These are phyloP conservation scores for Tiphia femorata DNA, from an alignment of 2,888 invertebrate species.

Conservation along the genomic window DNA sequence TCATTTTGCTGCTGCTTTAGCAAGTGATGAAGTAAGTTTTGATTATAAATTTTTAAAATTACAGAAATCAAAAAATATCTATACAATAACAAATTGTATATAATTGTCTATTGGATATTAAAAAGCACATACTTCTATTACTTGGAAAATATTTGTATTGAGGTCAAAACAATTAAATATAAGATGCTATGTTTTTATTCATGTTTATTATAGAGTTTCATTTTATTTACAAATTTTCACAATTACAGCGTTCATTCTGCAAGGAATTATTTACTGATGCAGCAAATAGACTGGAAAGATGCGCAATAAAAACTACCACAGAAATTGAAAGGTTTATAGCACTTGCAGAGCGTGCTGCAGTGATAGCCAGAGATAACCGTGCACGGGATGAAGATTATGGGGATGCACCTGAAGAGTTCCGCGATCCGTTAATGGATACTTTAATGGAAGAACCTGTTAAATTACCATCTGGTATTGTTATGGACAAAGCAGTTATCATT, in stretches of 20 bases:
- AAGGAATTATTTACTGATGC: conserved; percentile 94
- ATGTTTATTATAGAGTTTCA: conserved; percentile 6
- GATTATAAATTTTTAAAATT: too few species aligned
- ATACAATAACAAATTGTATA: too few species aligned
- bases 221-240: conserved; percentile 2
- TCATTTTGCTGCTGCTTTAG: conserved; percentile 91
- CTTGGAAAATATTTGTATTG: too few species aligned
- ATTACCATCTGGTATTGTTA: conserved; percentile 88
- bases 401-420: conserved; percentile 96
- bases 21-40: conserved; percentile 91
- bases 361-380: conserved; percentile 83
- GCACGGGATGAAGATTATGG: conserved; percentile 92
- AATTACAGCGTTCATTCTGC: conserved; percentile 87
- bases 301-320: conserved; percentile 84
- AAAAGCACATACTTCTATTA: too few species aligned
- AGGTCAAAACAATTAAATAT: too few species aligned
- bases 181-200: not conserved
- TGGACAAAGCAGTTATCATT: conserved; percentile 94
- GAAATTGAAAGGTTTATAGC: conserved; percentile 89
- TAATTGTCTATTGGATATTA: too few species aligned
- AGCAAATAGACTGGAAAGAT: conserved; percentile 83
- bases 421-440: conserved; percentile 97
- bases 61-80: not conserved
- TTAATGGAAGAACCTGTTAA: conserved; percentile 96
- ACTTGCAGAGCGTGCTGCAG: conserved; percentile 82